Base-by-base conservation (phyloP, 1,140 invertebrate species). In the Helicoverpa armigera region DNA sequence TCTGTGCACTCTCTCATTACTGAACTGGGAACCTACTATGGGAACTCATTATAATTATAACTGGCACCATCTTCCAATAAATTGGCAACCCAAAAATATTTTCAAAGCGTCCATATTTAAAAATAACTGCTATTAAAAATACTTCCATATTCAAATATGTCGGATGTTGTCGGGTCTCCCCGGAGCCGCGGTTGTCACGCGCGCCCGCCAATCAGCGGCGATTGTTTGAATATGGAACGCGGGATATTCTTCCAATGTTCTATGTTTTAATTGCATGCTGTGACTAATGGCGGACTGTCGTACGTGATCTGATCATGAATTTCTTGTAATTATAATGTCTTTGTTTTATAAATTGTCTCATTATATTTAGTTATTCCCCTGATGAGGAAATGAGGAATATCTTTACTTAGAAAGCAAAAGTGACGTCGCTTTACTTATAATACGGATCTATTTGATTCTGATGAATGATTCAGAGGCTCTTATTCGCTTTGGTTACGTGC, bases 161-260 rank as follows among this genome's bases (percentile, higher is more conserved):
- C 73, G 58, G 58, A 76, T 63, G 70, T 73, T 73, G 51, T 73
- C 29, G 51, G 58, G 14, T 14, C 11, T 61, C 13, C 31, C 43
- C 43, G 56, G 58, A 23, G 35, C 65, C 50, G 69, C 16, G 73
- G 58, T 63, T 51, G 56, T 63, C 73, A 76, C 73, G 54, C 9
- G 54, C 72, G 58, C 31, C 58, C 56, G 53, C 18, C 73, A 76
- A 76, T 76, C 73, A 76, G 58, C 43, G 7, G 48, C 58, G 56
- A 76, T 76, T 76, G 73, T 76, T 76, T 63, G 58, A 76, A 76
- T 76, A 61, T 76, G 48, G 73, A 76, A 43, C 56, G 58, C 58
- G 56, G 48, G 63, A 76, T 63, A 61, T 61, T 76, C 73, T 75
- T 70, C 69, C 23, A 23, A 72, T 72, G 69, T 69, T 69, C 50